Evolutionary conservation across 2,113 vertebrate species (phyloP), one percentile per base, ranked within the genome.

Genomic region (Chloroceryle aenea): DNA sequence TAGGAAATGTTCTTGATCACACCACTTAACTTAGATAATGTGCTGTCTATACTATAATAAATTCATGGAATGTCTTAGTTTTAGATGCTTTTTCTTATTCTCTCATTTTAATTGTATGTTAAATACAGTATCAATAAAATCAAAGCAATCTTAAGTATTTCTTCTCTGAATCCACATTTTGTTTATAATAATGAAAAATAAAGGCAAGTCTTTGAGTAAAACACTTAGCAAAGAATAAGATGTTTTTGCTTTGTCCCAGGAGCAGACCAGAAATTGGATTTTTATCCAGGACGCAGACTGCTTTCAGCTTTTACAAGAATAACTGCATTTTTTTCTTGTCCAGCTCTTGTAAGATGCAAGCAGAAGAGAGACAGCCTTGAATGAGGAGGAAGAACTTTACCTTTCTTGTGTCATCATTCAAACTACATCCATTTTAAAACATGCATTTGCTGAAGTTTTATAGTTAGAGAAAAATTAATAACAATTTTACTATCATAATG

Each of bases 1-100:
- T 83, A 40, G 74, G 64, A 95, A 77, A 86, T 71, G 82, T 93
- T 93, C 55, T 48, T 90, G 94, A 55, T 88, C 32, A 72, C 43
- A 55, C 72, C 18, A 9, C 32, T 85, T 62, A 75, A 63, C 20
- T 63, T 22, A 52, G 19, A 87, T 89, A 92, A 74, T 30, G 40
- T 23, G 77, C 29, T 75, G 23, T 53, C 22, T 16, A 34, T 59
- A 32, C 69, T 76, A 55, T 22, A 22, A 63, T 63, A 55, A 72
- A 47, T 52, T 63, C 3, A 48, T 58, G 10, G 13, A 34, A 47
- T 38, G 0, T 40, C 8, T 36, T 88, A 22, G 17, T 43, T 85
- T n/a, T 26, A 12, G 9, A 23, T 22, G 72, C 2, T 72, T 10
- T 91, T 85, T 11, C 53, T 80, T 91, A 26, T 36, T 56, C 6